These are phyloP conservation scores for Acronicta aceris DNA, from an alignment of 2,888 invertebrate genomes.

Conservation along the genomic window DNA sequence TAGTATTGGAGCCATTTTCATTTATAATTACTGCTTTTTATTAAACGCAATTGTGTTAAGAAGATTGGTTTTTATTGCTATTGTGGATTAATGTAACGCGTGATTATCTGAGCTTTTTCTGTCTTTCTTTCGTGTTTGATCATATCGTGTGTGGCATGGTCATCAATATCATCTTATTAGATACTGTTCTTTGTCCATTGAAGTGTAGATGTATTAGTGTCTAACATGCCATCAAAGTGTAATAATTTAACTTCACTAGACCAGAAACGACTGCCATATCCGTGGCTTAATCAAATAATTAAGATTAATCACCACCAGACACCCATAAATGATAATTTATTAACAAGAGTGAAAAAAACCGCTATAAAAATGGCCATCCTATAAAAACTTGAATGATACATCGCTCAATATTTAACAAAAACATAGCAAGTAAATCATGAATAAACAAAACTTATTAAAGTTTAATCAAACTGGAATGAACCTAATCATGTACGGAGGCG, in stretches of 20 bases:
- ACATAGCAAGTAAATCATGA: conserved; percentile 42
- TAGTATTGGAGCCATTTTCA: conserved; percentile 50
- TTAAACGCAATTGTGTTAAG: conserved; percentile 37
- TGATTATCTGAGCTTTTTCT: conserved; percentile 30
- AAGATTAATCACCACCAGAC: conserved; percentile 49
- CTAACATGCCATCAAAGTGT: conserved; percentile 42
- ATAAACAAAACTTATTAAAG: conserved; percentile 57
- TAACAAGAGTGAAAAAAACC: conserved; percentile 46
- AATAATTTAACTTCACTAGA: conserved; percentile 47
- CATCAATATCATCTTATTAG: conserved; percentile 27
- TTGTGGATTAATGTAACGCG: conserved; percentile 30
- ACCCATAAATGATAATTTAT: conserved; percentile 47
- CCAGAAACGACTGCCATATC: conserved; percentile 49
- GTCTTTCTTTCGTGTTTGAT: conserved; percentile 28
- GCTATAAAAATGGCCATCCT: conserved; percentile 32
- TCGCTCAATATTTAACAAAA: conserved; percentile 45
- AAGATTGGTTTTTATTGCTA: conserved; percentile 47
- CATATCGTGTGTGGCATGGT: conserved; percentile 19
- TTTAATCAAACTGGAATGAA: conserved; percentile 58
- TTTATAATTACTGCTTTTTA: conserved; percentile 53
- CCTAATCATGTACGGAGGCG: conserved; percentile 56
- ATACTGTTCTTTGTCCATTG: conserved; percentile 25
- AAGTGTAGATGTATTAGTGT: conserved; percentile 40
- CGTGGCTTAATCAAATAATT: conserved; percentile 50
- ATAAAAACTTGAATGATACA: conserved; percentile 42